A percentile compares a stretch with the other conserved stretches of the same genome.
phyloP scores from a whole-genome alignment of 2,888 invertebrate genomes.

The Blera fallax region DNA sequence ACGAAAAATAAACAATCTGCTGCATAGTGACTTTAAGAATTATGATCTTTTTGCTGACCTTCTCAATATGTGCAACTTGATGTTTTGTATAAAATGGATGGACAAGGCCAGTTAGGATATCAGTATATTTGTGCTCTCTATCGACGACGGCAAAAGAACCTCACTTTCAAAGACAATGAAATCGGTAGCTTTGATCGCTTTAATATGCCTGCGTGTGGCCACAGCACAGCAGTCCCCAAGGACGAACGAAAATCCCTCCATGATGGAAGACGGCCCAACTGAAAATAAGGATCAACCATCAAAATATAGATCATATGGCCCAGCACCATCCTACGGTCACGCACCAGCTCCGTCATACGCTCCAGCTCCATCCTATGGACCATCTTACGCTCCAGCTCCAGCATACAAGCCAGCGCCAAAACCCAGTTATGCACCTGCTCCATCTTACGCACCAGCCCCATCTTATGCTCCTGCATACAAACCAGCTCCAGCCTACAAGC shows the following conservation, averaged over 20 bases:
- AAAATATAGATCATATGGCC: constrained; percentile 49
- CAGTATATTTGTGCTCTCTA: constrained; percentile 33
- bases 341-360: constrained; percentile 45
- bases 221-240: constrained; percentile 18
- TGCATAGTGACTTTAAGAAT: background rate
- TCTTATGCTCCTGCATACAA: constrained; percentile 40
- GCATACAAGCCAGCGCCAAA: constrained; percentile 38
- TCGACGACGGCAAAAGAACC: background rate
- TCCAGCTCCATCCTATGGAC: constrained; percentile 46
- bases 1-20: constrained; percentile 10
- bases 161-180: constrained; percentile 33
- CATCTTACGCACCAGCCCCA: constrained; percentile 29
- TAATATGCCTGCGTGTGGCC: constrained; percentile 23
- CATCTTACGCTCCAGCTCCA: constrained; percentile 40
- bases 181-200: constrained; percentile 47
- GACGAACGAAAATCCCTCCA: constrained; percentile 31
- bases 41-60: constrained; percentile 47
- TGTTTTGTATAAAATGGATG: constrained; percentile 61
- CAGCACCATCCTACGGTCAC: constrained; percentile 6
- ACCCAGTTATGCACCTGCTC: constrained; percentile 26
- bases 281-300: constrained; percentile 19
- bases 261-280: constrained; percentile 3
- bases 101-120: constrained; percentile 59
- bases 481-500: constrained; percentile 35
- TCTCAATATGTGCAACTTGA: constrained; percentile 9